phyloP scores from a whole-genome alignment of 2,113 vertebrate genomes.

The Takifugu flavidus region DNA sequence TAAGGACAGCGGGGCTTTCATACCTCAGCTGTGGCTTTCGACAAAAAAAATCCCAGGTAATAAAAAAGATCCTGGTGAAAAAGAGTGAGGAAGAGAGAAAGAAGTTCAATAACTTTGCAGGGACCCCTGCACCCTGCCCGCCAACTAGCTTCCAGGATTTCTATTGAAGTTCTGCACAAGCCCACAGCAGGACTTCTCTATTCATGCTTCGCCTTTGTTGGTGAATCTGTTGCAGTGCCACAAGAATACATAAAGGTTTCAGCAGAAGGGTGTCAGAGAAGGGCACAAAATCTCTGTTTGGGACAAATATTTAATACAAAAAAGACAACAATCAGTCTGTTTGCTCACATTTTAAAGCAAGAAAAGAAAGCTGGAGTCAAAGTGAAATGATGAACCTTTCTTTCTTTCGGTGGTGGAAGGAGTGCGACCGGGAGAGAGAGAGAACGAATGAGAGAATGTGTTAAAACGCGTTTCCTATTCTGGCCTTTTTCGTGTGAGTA shows the following conservation, averaged over 20 bases:
- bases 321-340: conserved; percentile 36
- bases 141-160: conserved; percentile 62
- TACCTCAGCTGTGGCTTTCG: conserved; percentile 34
- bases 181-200: conserved; percentile 50
- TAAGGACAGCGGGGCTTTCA: conserved; percentile 58
- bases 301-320: conserved; percentile 41
- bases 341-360: conserved; percentile 29
- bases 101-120: conserved; percentile 62
- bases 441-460: too few species aligned
- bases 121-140: conserved; percentile 57
- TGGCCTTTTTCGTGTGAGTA: too few species aligned
- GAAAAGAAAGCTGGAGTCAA: conserved; percentile 48
- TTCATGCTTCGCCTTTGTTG: conserved; percentile 42
- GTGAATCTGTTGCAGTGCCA: conserved; percentile 50
- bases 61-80: conserved; percentile 40
- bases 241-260: conserved; percentile 59
- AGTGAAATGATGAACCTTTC: conserved; percentile 45
- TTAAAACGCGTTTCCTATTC: too few species aligned
- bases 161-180: conserved; percentile 58
- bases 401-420: conserved; percentile 40
- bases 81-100: conserved; percentile 19
- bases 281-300: conserved; percentile 14
- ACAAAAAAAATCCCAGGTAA: conserved; percentile 43
- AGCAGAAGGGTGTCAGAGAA: conserved; percentile 34
- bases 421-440: background rate